These are phyloP conservation scores for Kuschelorhynchus macadamiae DNA, from an alignment of 2,888 invertebrate species.

Conservation along the genomic window DNA sequence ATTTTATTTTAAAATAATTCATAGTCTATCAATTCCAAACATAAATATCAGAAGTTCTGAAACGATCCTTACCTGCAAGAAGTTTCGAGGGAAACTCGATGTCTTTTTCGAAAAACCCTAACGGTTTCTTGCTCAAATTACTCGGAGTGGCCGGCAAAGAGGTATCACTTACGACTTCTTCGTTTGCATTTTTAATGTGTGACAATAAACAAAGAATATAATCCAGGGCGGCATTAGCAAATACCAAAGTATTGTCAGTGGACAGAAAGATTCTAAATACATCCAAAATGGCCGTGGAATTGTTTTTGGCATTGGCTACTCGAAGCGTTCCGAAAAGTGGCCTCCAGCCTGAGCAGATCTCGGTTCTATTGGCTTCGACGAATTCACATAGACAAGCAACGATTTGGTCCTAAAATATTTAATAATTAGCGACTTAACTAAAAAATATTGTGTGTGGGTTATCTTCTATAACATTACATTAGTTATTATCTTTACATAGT, in stretches of 20 bases:
- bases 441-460: background rate
- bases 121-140: constrained; percentile 53
- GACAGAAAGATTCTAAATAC: constrained; percentile 95
- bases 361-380: constrained; percentile 93
- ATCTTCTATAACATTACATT: no score
- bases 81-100: constrained; percentile 60
- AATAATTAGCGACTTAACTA: background rate
- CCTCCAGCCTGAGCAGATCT: constrained; percentile 96
- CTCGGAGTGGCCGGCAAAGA: constrained; percentile 55
- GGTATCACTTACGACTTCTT: constrained; percentile 51
- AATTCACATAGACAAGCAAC: constrained; percentile 96
- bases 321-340: constrained; percentile 94
- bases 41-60: no score
- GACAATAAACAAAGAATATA: constrained; percentile 91
- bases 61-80: constrained; percentile 38
- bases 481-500: no score
- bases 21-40: background rate
- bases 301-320: constrained; percentile 82
- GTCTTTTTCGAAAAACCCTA: constrained; percentile 61
- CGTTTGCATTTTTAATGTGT: constrained; percentile 80
- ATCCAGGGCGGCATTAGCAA: constrained; percentile 94
- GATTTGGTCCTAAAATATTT: constrained; percentile 79
- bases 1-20: no score
- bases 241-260: constrained; percentile 93
- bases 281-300: constrained; percentile 84